Evolutionary conservation across 2,888 invertebrate genomes (phyloP), one percentile per base, ranked within the genome.

Genomic region (Pyrochroa serraticornis): DNA sequence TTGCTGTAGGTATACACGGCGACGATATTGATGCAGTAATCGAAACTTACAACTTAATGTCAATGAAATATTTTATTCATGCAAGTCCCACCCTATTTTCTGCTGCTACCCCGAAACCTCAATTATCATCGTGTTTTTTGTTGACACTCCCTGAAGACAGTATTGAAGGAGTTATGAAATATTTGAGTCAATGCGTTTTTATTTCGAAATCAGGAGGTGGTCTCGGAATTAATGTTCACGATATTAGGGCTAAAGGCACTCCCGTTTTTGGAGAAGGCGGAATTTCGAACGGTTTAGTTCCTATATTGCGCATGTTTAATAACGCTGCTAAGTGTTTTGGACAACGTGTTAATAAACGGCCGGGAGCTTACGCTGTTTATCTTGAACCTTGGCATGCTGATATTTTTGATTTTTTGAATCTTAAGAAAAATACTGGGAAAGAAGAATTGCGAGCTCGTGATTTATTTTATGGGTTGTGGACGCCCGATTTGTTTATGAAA

Each of bases 371-470:
- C 82, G 97, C 99, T 9, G 88, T 99, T 60, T 99, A 99, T 75
- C 80, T 99, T 48, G 99, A 99, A 79, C 99, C 99, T 0, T 99
- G 99, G 99, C 99, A 99, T 81, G 91, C 95, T 0, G 98, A 99
- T 78, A 84, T 99, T 57, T 94, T 97, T 76, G 95, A 95, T 58
- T 99, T 97, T 80, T 81, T 99, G 46, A 93, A 97, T 75, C 82
- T 97, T 45, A 94, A 91, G 75, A 97, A 97, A 77, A 99, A 98
- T 76, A 96, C 94, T 0, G 91, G 98, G 0, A 94, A 94, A 75
- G 98, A 98, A 77, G 97, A 98, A 79, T 83, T 89, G 34, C 84
- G 98, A 39, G 97, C 98, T 0, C 84, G 98, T 49, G 98, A 99
- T 79, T 81, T 99, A 34, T 99, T 98, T 79, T 97, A 94, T 78